These are phyloP conservation scores for Amblyornis subalaris DNA, from an alignment of 2,113 vertebrate species.

Conservation along the genomic window DNA sequence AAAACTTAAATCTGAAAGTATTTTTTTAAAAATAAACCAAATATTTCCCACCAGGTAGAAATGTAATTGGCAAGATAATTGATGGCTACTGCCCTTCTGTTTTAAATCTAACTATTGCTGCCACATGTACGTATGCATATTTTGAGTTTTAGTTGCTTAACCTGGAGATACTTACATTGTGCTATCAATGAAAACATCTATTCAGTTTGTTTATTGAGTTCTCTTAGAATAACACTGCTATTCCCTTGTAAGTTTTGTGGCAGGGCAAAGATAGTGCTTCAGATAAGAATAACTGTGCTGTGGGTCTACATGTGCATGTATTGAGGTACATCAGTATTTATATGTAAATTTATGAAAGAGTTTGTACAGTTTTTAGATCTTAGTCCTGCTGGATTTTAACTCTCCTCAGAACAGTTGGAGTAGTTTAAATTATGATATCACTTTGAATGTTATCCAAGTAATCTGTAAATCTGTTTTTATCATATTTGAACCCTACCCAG, in stretches of 20 bases:
- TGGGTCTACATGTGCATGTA: rapidly evolving
- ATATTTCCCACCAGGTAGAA: not conserved
- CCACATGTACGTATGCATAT: rapidly evolving
- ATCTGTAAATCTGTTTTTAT: not conserved
- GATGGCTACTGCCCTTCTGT: not conserved
- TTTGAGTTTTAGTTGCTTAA: not conserved
- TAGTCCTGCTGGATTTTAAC: not conserved
- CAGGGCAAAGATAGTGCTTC: not conserved
- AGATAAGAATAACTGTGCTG: not conserved
- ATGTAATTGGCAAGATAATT: not conserved
- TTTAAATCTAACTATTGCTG: not conserved
- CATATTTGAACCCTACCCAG: not conserved
- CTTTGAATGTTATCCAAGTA: not conserved
- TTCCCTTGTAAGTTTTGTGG: not conserved
- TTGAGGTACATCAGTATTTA: not conserved
- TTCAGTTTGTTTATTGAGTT: not conserved
- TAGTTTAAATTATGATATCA: not conserved
- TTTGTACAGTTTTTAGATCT: not conserved
- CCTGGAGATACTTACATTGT: not conserved
- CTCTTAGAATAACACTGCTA: not conserved
- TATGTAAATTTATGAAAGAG: not conserved
- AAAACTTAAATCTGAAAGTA: not conserved
- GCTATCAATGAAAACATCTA: not conserved
- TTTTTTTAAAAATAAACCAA: not conserved
- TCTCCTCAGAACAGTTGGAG: not conserved